Conservation (phyloP, 2,888 invertebrate species). For the Lepas anatifera region DNA sequence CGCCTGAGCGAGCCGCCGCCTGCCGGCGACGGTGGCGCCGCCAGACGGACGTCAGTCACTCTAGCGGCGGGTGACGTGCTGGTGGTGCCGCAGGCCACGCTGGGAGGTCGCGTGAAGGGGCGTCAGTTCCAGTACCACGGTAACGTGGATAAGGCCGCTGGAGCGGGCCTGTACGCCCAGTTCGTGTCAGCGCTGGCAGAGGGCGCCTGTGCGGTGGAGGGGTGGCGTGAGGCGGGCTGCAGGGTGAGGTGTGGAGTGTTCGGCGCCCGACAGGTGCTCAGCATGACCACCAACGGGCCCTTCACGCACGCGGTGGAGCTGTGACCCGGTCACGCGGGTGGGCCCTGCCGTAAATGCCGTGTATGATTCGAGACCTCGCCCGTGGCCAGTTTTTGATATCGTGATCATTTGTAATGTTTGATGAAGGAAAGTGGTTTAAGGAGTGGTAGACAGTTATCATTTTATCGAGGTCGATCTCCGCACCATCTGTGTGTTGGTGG, state of each 20-base stretch:
- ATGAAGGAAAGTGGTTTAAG: too few species aligned
- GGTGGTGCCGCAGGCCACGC: slow-evolving; percentile 37
- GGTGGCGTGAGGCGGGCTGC: slow-evolving; percentile 30
- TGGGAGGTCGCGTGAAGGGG: slow-evolving; percentile 37
- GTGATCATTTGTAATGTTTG: too few species aligned
- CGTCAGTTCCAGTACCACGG: slow-evolving; percentile 37
- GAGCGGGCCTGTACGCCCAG: slow-evolving; percentile 31
- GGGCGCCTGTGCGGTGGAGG: slow-evolving; percentile 21
- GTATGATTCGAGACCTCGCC: too few species aligned
- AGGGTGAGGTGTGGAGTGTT: slow-evolving; percentile 31
- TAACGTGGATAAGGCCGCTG: slow-evolving; percentile 34
- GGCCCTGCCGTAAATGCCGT: too few species aligned
- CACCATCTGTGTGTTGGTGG: too few species aligned
- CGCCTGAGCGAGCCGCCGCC: slow-evolving; percentile 28
- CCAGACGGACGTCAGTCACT: slow-evolving; percentile 30
- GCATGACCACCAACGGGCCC: slow-evolving; percentile 35
- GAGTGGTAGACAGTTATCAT: too few species aligned
- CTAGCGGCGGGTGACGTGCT: slow-evolving; percentile 36
- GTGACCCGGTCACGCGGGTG: not conserved
- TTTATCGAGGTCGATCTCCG: too few species aligned
- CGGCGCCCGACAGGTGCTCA: slow-evolving; percentile 32
- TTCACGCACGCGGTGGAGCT: slow-evolving; percentile 33
- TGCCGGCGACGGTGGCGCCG: slow-evolving; percentile 24
- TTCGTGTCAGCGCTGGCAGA: slow-evolving; percentile 25
- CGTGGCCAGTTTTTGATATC: too few species aligned